Evolutionary conservation across 1,140 invertebrate species (phyloP).

Genomic region (Trichoplusia ni): DNA sequence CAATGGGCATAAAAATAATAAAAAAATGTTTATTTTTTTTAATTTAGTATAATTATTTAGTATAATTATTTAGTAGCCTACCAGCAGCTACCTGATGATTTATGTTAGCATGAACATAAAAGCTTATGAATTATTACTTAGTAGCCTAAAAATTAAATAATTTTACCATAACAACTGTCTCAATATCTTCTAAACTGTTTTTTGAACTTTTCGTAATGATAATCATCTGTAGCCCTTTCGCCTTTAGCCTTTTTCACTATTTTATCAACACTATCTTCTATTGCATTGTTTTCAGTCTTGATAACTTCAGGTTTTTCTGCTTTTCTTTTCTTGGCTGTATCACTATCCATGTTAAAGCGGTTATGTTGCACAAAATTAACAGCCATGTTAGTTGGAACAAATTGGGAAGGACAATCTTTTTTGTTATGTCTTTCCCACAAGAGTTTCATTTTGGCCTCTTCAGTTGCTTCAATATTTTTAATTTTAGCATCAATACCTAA

Average conservation of each 20-base stretch:
- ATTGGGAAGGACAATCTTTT: slow-evolving; percentile 96
- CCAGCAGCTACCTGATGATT: too few relatives aligned
- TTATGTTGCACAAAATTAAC: slow-evolving; percentile 99
- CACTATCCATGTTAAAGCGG: slow-evolving; percentile 77
- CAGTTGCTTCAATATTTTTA: slow-evolving; percentile 98
- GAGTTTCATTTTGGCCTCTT: slow-evolving; percentile 97
- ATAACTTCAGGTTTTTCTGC: slow-evolving; percentile 79
- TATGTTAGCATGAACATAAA: too few relatives aligned
- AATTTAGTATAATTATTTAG: too few relatives aligned
- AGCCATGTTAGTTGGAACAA: slow-evolving; percentile 98
- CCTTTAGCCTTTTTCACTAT: slow-evolving; percentile 86
- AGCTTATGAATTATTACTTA: too few relatives aligned
- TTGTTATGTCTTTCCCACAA: slow-evolving; percentile 94
- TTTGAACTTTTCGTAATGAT: slow-evolving; percentile 97
- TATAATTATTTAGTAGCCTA: too few relatives aligned
- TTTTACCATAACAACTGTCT: slow-evolving; percentile 22
- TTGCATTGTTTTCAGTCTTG: slow-evolving; percentile 75
- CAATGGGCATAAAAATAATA: too few relatives aligned
- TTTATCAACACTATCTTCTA: slow-evolving; percentile 81
- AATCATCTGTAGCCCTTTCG: slow-evolving; percentile 97
- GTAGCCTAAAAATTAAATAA: too few relatives aligned
- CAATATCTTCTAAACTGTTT: slow-evolving; percentile 97
- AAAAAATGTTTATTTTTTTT: too few relatives aligned
- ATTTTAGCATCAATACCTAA: slow-evolving; percentile 99
- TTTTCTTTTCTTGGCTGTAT: slow-evolving; percentile 77